Conservation (phyloP, 2,113 vertebrate species). For the Conger conger region DNA sequence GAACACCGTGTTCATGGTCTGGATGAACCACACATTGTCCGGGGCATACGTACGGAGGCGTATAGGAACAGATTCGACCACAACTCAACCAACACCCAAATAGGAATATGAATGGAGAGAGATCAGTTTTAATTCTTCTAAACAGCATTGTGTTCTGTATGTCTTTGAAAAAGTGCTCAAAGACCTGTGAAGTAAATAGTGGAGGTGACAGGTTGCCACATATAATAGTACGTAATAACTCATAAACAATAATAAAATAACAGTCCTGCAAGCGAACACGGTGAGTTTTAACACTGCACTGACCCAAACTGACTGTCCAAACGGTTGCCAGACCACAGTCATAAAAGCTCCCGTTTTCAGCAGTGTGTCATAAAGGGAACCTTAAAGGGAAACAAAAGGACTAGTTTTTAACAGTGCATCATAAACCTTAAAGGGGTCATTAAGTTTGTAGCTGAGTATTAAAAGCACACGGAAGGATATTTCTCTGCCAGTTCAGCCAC, state of each 20-base stretch:
- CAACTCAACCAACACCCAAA: neutral
- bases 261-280: neutral
- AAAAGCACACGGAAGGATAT: conserved; percentile 80
- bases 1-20: conserved; percentile 93
- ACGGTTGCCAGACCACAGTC: neutral
- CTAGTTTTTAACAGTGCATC: too few species aligned
- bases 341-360: neutral
- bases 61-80: conserved; percentile 68
- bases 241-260: too few species aligned
- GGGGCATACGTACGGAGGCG: conserved; percentile 81
- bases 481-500: conserved; percentile 93
- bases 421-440: too few species aligned
- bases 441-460: neutral
- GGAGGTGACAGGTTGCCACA: neutral
- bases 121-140: too few species aligned
- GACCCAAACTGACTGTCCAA: neutral
- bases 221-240: too few species aligned
- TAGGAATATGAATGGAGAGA: neutral
- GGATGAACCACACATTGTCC: conserved; percentile 91
- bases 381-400: too few species aligned
- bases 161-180: neutral
- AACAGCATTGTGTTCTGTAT: neutral
- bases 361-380: neutral
- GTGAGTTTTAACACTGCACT: neutral
- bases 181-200: neutral